These are phyloP conservation scores for Myodes glareolus DNA, from an alignment of 2,113 vertebrate species.

Conservation along the genomic window DNA sequence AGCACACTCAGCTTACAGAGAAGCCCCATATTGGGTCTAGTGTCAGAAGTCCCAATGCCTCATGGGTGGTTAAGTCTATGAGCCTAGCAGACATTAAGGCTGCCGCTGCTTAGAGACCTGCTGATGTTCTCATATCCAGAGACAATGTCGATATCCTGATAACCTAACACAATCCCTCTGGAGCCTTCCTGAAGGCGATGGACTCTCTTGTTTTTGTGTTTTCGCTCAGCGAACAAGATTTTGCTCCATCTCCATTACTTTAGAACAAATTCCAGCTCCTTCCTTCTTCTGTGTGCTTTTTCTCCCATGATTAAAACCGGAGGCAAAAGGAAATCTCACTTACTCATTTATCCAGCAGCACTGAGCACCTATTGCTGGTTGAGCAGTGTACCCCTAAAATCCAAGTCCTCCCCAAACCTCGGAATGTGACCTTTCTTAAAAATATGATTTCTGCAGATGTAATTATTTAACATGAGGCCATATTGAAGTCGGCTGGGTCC, in stretches of 20 bases:
- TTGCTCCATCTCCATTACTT: neutral
- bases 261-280: neutral
- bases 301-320: neutral
- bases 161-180: neutral
- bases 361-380: neutral
- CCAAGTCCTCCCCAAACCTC: neutral
- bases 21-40: neutral
- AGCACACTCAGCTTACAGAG: neutral
- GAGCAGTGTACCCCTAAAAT: neutral
- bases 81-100: neutral
- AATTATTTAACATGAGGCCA: neutral
- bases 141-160: neutral
- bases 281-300: neutral
- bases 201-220: neutral
- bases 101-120: neutral
- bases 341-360: neutral
- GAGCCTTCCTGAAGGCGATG: neutral
- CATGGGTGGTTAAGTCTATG: neutral
- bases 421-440: neutral
- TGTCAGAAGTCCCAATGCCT: neutral
- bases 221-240: neutral
- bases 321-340: neutral
- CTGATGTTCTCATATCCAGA: neutral
- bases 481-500: neutral
- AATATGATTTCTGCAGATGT: neutral